Percentiles rank a stretch among this genome's conserved stretches.
Evolutionary conservation across 2,888 invertebrate species (phyloP).

Genomic region (Dromius quadrimaculatus): DNA sequence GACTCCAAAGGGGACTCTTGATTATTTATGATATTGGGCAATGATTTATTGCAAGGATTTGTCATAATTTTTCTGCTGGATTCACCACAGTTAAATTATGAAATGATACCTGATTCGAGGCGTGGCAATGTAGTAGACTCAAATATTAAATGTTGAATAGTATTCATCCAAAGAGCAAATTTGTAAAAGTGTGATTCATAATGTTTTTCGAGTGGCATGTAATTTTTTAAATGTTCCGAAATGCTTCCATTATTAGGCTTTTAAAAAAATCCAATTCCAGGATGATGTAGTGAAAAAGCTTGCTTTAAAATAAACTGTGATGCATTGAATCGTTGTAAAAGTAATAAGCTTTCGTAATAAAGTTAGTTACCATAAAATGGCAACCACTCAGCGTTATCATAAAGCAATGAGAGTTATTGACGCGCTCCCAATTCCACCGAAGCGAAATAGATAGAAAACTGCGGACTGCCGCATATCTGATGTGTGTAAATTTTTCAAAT

Average conservation of each 20-base stretch:
- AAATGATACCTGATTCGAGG: too few relatives aligned
- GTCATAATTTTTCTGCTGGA: constrained; percentile 11
- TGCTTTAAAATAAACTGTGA: constrained; percentile 18
- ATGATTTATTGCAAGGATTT: constrained; percentile 25
- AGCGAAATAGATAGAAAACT: constrained; percentile 23
- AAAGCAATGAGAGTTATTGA: constrained; percentile 39
- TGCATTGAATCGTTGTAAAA: constrained; percentile 15
- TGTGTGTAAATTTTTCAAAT: constrained; percentile 45
- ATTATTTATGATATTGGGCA: constrained; percentile 19
- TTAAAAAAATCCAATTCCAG: constrained; percentile 4
- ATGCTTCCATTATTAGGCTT: constrained; percentile 15
- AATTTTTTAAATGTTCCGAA: neutral
- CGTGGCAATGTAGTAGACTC: too few relatives aligned
- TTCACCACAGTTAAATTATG: too few relatives aligned
- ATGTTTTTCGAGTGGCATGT: constrained; percentile 9
- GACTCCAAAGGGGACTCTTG: constrained; percentile 5
- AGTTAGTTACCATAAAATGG: constrained; percentile 20
- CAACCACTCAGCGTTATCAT: constrained; percentile 25
- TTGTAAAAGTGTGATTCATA: too few relatives aligned
- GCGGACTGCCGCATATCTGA: constrained; percentile 34
- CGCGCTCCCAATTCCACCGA: constrained; percentile 33
- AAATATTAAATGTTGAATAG: too few relatives aligned
- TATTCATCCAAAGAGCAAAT: too few relatives aligned
- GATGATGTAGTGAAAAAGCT: neutral
- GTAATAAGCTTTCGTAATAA: constrained; percentile 13